Evolutionary conservation across 2,113 vertebrate species (phyloP), one percentile per base, ranked within the genome.

Genomic region (Spheniscus mendiculus): DNA sequence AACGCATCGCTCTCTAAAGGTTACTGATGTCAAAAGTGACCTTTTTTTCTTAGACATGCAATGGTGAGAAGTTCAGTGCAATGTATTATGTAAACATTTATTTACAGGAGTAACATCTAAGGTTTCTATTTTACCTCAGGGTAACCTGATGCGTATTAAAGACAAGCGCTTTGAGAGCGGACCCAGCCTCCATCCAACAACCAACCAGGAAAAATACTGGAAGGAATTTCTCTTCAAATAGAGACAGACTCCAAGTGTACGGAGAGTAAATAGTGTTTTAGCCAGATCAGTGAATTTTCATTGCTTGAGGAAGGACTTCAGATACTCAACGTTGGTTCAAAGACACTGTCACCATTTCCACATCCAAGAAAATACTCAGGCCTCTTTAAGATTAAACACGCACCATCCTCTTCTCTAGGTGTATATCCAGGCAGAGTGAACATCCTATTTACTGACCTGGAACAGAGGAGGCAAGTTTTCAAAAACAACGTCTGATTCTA

Each of bases 1-100:
- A 86, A 90, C 4, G 17, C 86, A 85, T 32, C 12, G 11, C 34
- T 78, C 83, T 88, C 65, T 65, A 96, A 97, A 97, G 92, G 87
- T 89, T 96, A 89, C 47, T 91, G 95, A 94, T 97, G 95, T 97
- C 96, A 97, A 96, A 96, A 96, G 95, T 94, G 97, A 97, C 96
- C 94, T 97, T 97, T 95, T 95, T 95, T 96, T 14, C 82, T 84
- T 27, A 72, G 94, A 27, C 77, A 78, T 74, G 96, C 94, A 44
- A 67, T 63, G 86, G 76, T 77, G 84, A 97, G 90, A 96, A 91
- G 86, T 88, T 94, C 84, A 90, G 78, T 27, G 71, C 91, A 74
- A 80, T 55, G 49, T 45, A 97, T 96, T 98, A 97, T 94, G 93
- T 89, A 97, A 96, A 97, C 85, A 94, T 96, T 97, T 97, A 97